Evolutionary conservation across 1,140 invertebrate species (phyloP), one percentile per base, ranked within the genome.

Genomic region (Drosophila sproati): DNA sequence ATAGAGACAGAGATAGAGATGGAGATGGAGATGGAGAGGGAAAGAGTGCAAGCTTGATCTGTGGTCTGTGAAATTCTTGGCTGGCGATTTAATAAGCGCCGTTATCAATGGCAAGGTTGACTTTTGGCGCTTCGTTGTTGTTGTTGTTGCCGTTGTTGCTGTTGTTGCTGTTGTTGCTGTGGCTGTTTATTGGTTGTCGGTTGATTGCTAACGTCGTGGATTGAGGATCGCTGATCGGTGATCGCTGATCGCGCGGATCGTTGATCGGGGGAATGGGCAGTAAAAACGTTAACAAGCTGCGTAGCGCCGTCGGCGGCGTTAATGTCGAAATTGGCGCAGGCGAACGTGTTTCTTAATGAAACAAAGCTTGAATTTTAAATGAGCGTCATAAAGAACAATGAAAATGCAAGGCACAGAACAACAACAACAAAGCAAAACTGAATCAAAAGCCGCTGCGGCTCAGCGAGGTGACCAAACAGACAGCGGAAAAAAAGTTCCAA

Each of bases 361-460:
- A 88, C 83, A 88, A 88, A 88, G 83, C 83, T 88, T 88, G 83
- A 83, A 89, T 89, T 87, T 88, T 88, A 88, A 88, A 88, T 88
- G 85, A 83, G 83, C 77, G 72, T 83, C 83, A 89, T 88, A 88
- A 89, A 88, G 83, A 88, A 89, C 83, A 88, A 88, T 88, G 83
- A 83, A 88, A 88, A 88, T 88, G 85, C 77, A 89, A 74, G 61
- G 62, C 61, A 12, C 67, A 82, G 51, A 64, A 37, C 32, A 51
- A 32, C 47, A 63, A 56, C 63, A 86, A 87, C 67, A 88, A 88
- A 82, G 80, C 82, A 62, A 73, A 52, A 56, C 34, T 48, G 50
- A 59, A 63, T 60, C 62, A 66, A 71, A 77, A 72, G 73, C 81
- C 82, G 81, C 8, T 10, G 39, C 74, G 63, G 41, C 45, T 59